These are phyloP conservation scores for Agrotis clavis DNA, from an alignment of 2,888 invertebrate species.

Conservation along the genomic window DNA sequence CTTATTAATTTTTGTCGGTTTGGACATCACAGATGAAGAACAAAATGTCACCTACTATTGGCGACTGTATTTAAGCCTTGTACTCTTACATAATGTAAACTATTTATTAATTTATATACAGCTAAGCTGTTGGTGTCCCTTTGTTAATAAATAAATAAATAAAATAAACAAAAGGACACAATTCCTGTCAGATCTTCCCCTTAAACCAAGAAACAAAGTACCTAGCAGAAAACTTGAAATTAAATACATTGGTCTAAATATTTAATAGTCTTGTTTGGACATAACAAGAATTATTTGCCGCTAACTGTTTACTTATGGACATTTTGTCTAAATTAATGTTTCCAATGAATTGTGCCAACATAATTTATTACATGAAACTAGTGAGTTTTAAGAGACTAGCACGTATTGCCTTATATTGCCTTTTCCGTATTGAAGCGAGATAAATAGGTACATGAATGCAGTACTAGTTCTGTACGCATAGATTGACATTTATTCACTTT, in stretches of 20 bases:
- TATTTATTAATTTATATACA: too few relatives aligned
- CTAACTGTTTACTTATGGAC: conserved; percentile 19
- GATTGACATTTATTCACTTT: too few relatives aligned
- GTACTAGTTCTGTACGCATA: too few relatives aligned
- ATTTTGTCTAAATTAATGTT: conserved; percentile 22
- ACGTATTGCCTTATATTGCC: too few relatives aligned
- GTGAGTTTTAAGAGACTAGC: background rate
- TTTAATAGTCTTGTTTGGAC: conserved; percentile 15
- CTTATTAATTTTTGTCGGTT: too few relatives aligned
- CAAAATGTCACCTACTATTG: too few relatives aligned
- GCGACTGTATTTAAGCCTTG: too few relatives aligned
- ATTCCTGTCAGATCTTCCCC: background rate
- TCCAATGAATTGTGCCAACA: conserved; percentile 5
- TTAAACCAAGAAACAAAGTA: conserved; percentile 22
- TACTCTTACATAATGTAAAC: too few relatives aligned
- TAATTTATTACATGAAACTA: background rate
- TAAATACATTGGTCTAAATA: conserved; percentile 17
- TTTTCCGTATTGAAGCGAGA: too few relatives aligned
- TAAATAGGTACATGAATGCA: too few relatives aligned
- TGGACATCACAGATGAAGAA: background rate
- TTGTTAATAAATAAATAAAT: too few relatives aligned
- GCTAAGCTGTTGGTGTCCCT: too few relatives aligned
- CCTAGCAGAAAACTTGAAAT: conserved; percentile 12
- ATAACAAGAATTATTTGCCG: conserved; percentile 27
- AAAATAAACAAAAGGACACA: background rate